Evolutionary conservation across 1,140 invertebrate genomes (phyloP).

Genomic region (Bacillus rossius): DNA sequence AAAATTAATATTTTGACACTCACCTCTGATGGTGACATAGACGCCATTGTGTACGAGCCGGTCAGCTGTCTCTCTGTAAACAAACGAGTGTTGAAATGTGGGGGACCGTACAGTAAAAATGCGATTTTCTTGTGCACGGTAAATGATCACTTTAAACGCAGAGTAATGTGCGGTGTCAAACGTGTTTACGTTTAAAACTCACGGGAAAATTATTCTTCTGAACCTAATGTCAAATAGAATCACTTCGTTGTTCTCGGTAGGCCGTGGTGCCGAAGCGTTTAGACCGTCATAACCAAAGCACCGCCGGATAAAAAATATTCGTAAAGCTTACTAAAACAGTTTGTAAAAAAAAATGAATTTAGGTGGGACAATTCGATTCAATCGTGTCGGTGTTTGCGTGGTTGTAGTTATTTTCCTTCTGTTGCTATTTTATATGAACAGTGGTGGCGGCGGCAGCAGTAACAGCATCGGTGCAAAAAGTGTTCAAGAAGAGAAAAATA

Average conservation of each 20-base stretch:
- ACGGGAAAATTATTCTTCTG: too few species aligned
- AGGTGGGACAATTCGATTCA: slow-evolving; percentile 56
- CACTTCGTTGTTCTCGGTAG: too few species aligned
- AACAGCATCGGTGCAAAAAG: background rate
- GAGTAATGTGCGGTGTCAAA: too few species aligned
- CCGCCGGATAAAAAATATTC: too few species aligned
- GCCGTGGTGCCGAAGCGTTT: too few species aligned
- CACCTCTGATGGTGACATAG: slow-evolving; percentile 17
- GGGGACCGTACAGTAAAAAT: too few species aligned
- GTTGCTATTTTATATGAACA: slow-evolving; percentile 46
- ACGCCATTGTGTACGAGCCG: slow-evolving; percentile 10
- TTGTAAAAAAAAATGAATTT: slow-evolving; percentile 65
- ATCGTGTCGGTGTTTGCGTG: slow-evolving; percentile 52
- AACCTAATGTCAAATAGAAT: too few species aligned
- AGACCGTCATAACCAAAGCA: too few species aligned
- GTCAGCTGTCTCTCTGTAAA: slow-evolving; percentile 7
- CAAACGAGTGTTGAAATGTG: slow-evolving; percentile 1
- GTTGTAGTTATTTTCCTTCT: slow-evolving; percentile 44
- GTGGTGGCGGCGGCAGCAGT: slow-evolving; percentile 14
- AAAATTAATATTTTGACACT: background rate
- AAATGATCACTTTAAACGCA: too few species aligned
- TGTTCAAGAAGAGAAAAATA: slow-evolving; percentile 31
- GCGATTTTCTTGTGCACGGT: too few species aligned
- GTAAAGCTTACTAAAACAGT: too few species aligned
- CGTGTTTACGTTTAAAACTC: too few species aligned